Evolutionary conservation across 2,113 vertebrate genomes (phyloP).

Genomic region (Capreolus pygargus): DNA sequence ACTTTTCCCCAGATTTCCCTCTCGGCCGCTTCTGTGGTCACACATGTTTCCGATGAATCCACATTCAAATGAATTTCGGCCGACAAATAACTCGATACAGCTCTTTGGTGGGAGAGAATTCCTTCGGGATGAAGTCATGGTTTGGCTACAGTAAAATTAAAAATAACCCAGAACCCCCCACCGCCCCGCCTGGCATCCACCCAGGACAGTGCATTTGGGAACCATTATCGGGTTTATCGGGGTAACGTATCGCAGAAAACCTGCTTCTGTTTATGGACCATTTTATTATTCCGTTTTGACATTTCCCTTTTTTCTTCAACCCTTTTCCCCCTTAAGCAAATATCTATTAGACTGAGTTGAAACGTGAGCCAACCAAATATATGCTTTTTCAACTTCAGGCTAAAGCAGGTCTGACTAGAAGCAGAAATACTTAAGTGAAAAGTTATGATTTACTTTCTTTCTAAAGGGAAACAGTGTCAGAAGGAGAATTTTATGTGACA

Average conservation of each 20-base stretch:
- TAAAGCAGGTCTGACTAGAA: conserved; percentile 77
- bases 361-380: conserved; percentile 78
- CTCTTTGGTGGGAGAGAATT: conserved; percentile 84
- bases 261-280: conserved; percentile 87
- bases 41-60: conserved; percentile 90
- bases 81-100: conserved; percentile 90
- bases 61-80: conserved; percentile 89
- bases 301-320: conserved; percentile 84
- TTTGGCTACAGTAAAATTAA: conserved; percentile 86
- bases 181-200: conserved; percentile 78
- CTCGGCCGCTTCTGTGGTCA: conserved; percentile 79
- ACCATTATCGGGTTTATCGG: conserved; percentile 86
- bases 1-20: conserved; percentile 73
- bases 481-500: conserved; percentile 63
- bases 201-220: conserved; percentile 86
- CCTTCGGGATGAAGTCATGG: conserved; percentile 84
- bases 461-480: conserved; percentile 72
- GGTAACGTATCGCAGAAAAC: conserved; percentile 85
- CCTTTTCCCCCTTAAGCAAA: conserved; percentile 81
- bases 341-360: conserved; percentile 80
- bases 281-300: conserved; percentile 87
- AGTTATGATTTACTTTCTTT: conserved; percentile 74
- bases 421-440: conserved; percentile 72
- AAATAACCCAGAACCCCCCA: conserved; percentile 81
- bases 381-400: conserved; percentile 70